These are phyloP conservation scores for Takifugu ocellatus DNA, from an alignment of 2,797 vertebrate species.

Conservation along the genomic window DNA sequence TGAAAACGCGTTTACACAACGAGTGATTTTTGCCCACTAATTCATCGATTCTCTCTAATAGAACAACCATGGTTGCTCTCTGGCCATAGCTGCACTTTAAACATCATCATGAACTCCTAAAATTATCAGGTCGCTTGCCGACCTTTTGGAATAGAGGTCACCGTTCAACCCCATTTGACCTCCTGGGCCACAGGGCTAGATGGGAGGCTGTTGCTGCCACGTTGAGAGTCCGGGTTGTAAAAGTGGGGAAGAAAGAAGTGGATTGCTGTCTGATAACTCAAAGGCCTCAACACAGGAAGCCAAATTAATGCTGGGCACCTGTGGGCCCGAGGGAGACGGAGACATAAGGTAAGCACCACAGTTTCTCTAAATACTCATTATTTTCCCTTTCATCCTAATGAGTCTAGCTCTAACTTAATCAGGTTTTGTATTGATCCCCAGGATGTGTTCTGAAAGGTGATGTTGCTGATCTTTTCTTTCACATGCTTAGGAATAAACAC, in stretches of 20 bases:
- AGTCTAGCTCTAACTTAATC: too few relatives aligned
- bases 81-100: slow-evolving; percentile 22
- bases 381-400: too few relatives aligned
- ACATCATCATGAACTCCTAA: slow-evolving; percentile 54
- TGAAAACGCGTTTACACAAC: too few relatives aligned
- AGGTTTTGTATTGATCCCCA: too few relatives aligned
- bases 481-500: slow-evolving; percentile 28
- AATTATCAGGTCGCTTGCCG: slow-evolving; percentile 32
- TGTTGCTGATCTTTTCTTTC: slow-evolving; percentile 16
- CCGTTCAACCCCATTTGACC: slow-evolving; percentile 24
- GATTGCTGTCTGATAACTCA: slow-evolving; percentile 59
- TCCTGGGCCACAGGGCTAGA: slow-evolving; percentile 38
- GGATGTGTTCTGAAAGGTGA: background rate
- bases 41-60: background rate
- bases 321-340: slow-evolving; percentile 31
- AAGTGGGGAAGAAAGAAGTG: slow-evolving; percentile 68
- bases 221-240: slow-evolving; percentile 55
- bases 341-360: slow-evolving; percentile 52
- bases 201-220: slow-evolving; percentile 75
- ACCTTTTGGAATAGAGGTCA: slow-evolving; percentile 30
- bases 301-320: slow-evolving; percentile 14
- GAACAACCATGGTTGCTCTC: background rate
- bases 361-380: too few relatives aligned
- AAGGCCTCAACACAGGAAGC: slow-evolving; percentile 31
- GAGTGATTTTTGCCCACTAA: background rate